These are phyloP conservation scores for Stichopus horrens DNA, from an alignment of 53 echinoderm and acorn worm species.

Conservation along the genomic window DNA sequence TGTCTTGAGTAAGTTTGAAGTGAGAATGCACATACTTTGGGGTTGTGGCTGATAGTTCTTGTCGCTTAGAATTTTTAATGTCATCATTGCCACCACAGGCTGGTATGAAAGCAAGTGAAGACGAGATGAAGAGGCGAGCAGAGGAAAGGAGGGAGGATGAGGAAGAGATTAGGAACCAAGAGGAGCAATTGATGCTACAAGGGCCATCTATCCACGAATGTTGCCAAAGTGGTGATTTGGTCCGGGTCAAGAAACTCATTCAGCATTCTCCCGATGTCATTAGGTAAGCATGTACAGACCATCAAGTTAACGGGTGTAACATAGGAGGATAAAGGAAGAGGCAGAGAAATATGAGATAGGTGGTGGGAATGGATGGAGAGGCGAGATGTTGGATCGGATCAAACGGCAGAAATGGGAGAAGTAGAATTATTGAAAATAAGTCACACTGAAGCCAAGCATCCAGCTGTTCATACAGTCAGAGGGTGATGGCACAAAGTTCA, in stretches of 20 bases:
- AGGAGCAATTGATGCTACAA: slow-evolving; percentile 62
- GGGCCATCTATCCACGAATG: slow-evolving; percentile 91
- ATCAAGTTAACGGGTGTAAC: no score
- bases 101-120: slow-evolving; percentile 70
- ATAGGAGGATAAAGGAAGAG: no score
- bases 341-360: no score
- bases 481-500: no score
- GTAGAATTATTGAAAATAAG: no score
- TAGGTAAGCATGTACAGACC: slow-evolving; percentile 47
- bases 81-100: slow-evolving; percentile 45
- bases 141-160: slow-evolving; percentile 71
- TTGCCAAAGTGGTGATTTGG: slow-evolving; percentile 80
- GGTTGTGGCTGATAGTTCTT: not conserved
- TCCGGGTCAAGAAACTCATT: slow-evolving; percentile 65
- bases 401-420: no score
- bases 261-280: slow-evolving; percentile 67
- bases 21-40: not conserved
- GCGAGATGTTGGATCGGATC: no score
- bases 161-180: slow-evolving; percentile 61
- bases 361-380: no score
- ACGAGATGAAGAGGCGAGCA: slow-evolving; percentile 50
- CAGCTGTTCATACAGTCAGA: no score
- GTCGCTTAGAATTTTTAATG: not conserved
- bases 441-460: no score
- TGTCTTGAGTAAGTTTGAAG: no score